Evolutionary conservation across 2,888 invertebrate species (phyloP).

Genomic region (Neria commutata): DNA sequence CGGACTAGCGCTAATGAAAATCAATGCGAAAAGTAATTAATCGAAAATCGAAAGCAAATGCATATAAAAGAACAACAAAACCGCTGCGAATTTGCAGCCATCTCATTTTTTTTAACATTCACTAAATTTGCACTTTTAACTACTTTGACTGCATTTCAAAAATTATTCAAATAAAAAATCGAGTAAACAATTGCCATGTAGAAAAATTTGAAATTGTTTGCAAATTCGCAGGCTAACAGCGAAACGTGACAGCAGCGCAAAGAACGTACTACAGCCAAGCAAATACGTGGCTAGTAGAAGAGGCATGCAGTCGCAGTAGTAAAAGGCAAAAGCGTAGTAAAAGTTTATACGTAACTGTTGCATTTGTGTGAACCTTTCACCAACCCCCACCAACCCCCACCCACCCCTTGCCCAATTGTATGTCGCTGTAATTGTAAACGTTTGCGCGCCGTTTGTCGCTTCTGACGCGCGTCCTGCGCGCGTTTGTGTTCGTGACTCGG

Average conservation of each 20-base stretch:
- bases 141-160: too few species aligned
- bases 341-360: slow-evolving; percentile 7
- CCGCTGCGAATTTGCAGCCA: too few species aligned
- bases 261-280: neutral
- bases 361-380: slow-evolving; percentile 1
- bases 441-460: slow-evolving; percentile 1
- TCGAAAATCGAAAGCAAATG: neutral
- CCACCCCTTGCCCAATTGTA: too few species aligned
- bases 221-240: too few species aligned
- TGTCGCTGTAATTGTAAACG: neutral
- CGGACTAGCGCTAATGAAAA: too few species aligned
- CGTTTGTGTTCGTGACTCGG: neutral
- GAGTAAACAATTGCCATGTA: too few species aligned
- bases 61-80: slow-evolving; percentile 1
- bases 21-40: too few species aligned
- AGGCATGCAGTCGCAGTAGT: neutral
- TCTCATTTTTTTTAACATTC: too few species aligned
- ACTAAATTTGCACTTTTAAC: too few species aligned
- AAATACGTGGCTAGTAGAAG: neutral
- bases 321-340: neutral
- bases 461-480: neutral
- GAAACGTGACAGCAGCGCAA: slow-evolving; percentile 1
- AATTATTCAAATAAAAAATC: slow-evolving; percentile 1
- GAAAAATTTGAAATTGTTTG: too few species aligned
- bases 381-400: too few species aligned